Conservation (phyloP, 53 echinoderm and acorn worm genomes). For the Actinopyga echinites region DNA sequence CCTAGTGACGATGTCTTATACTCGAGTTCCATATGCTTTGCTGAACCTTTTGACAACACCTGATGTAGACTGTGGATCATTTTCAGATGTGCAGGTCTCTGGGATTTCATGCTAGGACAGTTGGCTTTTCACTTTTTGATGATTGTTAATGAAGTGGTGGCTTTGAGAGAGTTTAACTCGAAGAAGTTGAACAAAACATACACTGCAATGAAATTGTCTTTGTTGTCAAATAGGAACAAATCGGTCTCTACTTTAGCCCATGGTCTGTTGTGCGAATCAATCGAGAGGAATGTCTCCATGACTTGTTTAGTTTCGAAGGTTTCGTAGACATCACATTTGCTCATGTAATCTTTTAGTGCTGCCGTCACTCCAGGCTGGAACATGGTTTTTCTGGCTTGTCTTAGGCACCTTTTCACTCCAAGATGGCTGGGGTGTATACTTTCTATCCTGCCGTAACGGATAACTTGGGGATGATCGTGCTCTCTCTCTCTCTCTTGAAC, state of each 20-base stretch:
- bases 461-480: no score
- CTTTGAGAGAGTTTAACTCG: not conserved
- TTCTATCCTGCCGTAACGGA: no score
- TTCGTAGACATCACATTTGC: not conserved
- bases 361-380: no score
- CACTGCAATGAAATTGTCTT: not conserved
- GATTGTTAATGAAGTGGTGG: not conserved
- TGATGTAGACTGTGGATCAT: no score
- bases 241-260: not conserved
- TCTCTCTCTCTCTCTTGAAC: no score
- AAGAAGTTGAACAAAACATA: not conserved
- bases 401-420: no score
- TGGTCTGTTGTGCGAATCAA: not conserved
- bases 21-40: not conserved
- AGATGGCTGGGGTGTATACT: no score
- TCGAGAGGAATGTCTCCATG: not conserved
- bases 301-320: not conserved
- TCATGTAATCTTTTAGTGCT: no score
- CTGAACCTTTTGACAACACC: no score
- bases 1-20: not conserved
- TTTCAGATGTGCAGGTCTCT: no score
- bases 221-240: not conserved
- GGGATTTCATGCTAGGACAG: not conserved
- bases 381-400: no score
- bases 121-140: not conserved